A percentile compares a stretch with the other conserved stretches of the same genome.
Conservation (phyloP, 2,888 invertebrate species). For the Monoplex corrugatus region DNA sequence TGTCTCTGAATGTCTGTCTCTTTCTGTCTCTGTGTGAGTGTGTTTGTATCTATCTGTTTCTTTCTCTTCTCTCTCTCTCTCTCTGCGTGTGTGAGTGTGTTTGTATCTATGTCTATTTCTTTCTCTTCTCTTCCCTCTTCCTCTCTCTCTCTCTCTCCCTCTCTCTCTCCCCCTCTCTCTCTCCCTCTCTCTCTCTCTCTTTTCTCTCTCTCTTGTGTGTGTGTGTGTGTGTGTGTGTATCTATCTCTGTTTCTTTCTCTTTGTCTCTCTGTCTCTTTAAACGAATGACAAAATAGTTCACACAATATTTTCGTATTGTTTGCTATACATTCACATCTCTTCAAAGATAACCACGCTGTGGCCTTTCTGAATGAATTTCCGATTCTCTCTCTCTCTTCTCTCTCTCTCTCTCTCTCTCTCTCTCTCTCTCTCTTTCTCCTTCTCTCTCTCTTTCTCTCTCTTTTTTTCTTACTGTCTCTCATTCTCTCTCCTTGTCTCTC, state of each 20-base stretch:
- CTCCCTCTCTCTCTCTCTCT: constrained; percentile 7
- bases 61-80: background rate
- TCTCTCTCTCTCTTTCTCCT: background rate
- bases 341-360: too few relatives aligned
- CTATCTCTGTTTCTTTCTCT: background rate
- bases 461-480: background rate
- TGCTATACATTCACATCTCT: too few relatives aligned
- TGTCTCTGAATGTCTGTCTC: background rate
- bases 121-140: background rate
- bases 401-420: background rate
- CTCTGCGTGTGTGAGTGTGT: background rate
- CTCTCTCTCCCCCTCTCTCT: background rate
- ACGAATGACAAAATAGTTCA: too few relatives aligned
- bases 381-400: background rate
- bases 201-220: background rate
- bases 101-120: background rate
- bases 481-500: background rate
- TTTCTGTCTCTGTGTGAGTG: too few relatives aligned
- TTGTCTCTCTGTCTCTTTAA: background rate
- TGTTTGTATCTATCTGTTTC: background rate
- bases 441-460: background rate
- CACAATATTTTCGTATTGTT: too few relatives aligned
- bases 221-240: background rate
- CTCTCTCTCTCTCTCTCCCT: background rate
- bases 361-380: background rate